phyloP scores from a whole-genome alignment of 2,113 vertebrate species.

The Aleadryas rufinucha region DNA sequence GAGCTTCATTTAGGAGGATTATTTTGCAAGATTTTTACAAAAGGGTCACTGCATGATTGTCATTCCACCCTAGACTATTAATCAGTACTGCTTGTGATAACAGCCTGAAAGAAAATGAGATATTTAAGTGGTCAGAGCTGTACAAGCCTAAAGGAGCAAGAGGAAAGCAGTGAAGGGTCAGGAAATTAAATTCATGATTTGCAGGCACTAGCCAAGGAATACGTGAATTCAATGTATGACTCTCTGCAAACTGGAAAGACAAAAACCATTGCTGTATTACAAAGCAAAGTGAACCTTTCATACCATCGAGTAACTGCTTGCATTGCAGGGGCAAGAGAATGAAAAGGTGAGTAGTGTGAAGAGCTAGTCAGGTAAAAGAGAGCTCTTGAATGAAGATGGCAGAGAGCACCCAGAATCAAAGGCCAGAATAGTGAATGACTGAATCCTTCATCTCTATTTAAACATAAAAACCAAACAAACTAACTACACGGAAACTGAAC shows the following conservation, averaged over 20 bases:
- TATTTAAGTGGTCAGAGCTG: not conserved
- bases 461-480: not conserved
- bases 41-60: not conserved
- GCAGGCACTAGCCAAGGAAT: not conserved
- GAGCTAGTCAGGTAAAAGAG: not conserved
- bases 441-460: not conserved
- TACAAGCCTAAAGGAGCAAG: not conserved
- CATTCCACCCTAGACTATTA: not conserved
- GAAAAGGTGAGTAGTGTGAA: not conserved
- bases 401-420: not conserved
- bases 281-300: not conserved
- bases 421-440: not conserved
- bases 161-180: not conserved
- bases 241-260: not conserved
- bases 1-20: not conserved
- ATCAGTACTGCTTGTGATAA: not conserved
- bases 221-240: not conserved
- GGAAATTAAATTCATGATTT: not conserved
- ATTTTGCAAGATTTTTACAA: not conserved
- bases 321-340: not conserved
- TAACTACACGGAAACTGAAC: not conserved
- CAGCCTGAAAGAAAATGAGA: not conserved
- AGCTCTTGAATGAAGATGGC: not conserved
- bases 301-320: not conserved
- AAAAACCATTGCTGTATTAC: not conserved